Percentiles rank a stretch among this genome's conserved stretches.
Evolutionary conservation across 53 echinoderm and acorn worm genomes (phyloP).

Genomic region (Paracentrotus lividus): DNA sequence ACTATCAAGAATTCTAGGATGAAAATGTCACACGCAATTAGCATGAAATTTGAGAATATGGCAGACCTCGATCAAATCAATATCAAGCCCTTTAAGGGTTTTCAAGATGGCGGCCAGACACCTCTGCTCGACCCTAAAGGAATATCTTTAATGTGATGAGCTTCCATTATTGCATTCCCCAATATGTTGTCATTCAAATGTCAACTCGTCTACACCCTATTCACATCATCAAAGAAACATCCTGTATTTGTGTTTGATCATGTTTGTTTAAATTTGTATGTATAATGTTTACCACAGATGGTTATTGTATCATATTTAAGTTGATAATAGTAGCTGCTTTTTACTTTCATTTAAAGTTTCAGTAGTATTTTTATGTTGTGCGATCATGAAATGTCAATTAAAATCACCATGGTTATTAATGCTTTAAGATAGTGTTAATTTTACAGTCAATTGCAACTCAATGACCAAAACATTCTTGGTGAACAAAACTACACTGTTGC

Average conservation of each 20-base stretch:
- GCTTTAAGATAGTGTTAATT: background rate
- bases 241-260: no score
- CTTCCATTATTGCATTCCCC: background rate
- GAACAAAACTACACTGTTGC: no score
- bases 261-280: no score
- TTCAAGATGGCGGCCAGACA: constrained; percentile 26
- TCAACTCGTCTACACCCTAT: background rate
- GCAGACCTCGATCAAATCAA: background rate
- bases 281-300: no score
- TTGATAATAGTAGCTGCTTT: no score
- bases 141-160: constrained; percentile 14
- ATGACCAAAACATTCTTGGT: background rate
- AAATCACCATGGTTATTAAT: no score
- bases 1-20: background rate
- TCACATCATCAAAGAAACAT: no score
- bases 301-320: background rate
- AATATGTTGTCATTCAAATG: background rate
- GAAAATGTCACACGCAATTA: constrained; percentile 21
- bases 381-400: background rate
- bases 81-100: background rate
- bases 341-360: no score
- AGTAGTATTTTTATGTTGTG: no score
- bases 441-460: background rate
- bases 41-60: background rate
- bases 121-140: background rate